Conservation (phyloP, 2,888 invertebrate species). For the Nowickia ferox region DNA sequence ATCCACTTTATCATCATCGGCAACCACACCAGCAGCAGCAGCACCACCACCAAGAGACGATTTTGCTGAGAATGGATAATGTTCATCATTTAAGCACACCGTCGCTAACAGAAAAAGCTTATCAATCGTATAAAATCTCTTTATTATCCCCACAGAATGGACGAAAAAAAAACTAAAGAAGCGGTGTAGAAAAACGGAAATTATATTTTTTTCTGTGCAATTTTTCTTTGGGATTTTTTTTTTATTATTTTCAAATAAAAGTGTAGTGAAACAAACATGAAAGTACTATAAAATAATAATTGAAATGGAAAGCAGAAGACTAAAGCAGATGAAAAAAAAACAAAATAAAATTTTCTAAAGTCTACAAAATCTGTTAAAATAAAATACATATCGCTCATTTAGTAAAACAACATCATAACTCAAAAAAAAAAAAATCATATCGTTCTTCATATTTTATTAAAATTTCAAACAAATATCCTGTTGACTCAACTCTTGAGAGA, state of each 20-base stretch:
- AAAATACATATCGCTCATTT: too few relatives aligned
- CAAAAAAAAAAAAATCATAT: too few relatives aligned
- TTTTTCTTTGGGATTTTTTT: neutral
- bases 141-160: conserved; percentile 55
- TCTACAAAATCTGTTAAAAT: too few relatives aligned
- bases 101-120: conserved; percentile 57
- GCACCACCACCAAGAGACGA: conserved; percentile 9
- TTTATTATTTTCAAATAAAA: conserved; percentile 5
- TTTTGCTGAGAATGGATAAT: conserved; percentile 5
- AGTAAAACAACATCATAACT: too few relatives aligned
- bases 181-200: conserved; percentile 57
- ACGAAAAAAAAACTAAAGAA: conserved; percentile 11
- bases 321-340: neutral
- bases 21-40: conserved; percentile 8
- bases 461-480: too few relatives aligned
- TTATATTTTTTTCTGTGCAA: conserved; percentile 47
- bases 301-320: neutral
- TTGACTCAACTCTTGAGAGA: too few relatives aligned
- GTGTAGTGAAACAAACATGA: neutral
- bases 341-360: neutral
- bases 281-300: neutral
- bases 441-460: too few relatives aligned
- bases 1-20: conserved; percentile 6
- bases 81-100: conserved; percentile 51
- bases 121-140: conserved; percentile 63